These are phyloP conservation scores for Aldabrachelys gigantea DNA, from an alignment of 2,113 vertebrate species.

Conservation along the genomic window DNA sequence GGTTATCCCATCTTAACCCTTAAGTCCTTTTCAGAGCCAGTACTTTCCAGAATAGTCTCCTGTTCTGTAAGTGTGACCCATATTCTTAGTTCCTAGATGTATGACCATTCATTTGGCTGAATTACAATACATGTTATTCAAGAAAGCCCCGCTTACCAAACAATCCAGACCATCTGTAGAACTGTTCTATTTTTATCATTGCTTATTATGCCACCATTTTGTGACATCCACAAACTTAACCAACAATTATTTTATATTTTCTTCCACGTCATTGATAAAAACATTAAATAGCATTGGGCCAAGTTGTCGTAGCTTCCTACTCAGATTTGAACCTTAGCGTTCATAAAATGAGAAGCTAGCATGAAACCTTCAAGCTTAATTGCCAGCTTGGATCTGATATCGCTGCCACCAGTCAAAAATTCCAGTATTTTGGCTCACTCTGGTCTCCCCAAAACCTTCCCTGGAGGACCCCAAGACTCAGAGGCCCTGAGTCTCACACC, in stretches of 20 bases:
- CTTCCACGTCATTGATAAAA: not conserved
- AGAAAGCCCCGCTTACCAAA: not conserved
- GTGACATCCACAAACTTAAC: not conserved
- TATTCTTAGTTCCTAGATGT: not conserved
- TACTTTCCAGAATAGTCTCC: not conserved
- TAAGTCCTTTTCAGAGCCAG: not conserved
- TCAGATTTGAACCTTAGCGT: too few relatives aligned
- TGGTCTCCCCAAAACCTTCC: too few relatives aligned
- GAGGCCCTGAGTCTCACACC: too few relatives aligned
- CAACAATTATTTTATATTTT: not conserved
- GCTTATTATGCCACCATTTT: not conserved
- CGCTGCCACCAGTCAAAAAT: too few relatives aligned
- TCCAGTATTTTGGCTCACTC: too few relatives aligned
- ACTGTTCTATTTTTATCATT: not conserved
- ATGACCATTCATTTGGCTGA: not conserved
- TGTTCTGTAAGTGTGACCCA: not conserved
- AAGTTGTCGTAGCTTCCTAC: not conserved
- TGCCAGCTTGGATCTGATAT: too few relatives aligned
- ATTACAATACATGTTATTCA: not conserved
- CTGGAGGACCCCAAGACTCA: too few relatives aligned
- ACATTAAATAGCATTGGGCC: not conserved
- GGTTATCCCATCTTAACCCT: not conserved
- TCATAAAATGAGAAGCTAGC: too few relatives aligned
- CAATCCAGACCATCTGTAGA: not conserved
- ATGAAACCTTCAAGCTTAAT: too few relatives aligned